phyloP scores from a whole-genome alignment of 1,140 invertebrate species.

The Tetragonula clypearis region DNA sequence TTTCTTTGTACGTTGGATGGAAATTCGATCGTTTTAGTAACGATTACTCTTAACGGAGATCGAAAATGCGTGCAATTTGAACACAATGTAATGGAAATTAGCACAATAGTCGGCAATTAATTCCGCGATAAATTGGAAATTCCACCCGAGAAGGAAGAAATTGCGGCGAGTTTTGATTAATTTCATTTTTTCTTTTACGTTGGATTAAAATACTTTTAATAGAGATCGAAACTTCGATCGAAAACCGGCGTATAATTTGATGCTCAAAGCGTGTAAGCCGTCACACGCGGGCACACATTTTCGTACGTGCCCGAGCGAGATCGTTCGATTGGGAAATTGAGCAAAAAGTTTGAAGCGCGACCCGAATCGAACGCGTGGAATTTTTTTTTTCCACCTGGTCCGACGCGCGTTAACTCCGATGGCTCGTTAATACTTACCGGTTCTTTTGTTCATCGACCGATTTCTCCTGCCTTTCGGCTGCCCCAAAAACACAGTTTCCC shows the following conservation, averaged over 20 bases:
- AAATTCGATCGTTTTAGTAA: too few species aligned
- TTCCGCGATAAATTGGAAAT: conserved; percentile 34
- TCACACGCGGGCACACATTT: background rate
- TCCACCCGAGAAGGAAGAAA: background rate
- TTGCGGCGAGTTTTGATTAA: background rate
- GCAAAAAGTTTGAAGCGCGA: conserved; percentile 7
- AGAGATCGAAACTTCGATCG: background rate
- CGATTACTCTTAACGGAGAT: too few species aligned
- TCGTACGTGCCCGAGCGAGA: background rate
- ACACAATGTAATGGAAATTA: too few species aligned
- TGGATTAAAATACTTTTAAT: background rate
- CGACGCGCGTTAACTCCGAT: background rate
- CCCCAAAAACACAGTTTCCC: conserved; percentile 8
- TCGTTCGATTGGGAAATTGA: background rate
- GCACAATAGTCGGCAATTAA: conserved; percentile 2
- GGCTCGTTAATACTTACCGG: conserved; percentile 29
- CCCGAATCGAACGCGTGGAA: background rate
- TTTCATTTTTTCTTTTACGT: background rate
- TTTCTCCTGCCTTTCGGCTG: background rate
- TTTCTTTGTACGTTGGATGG: too few species aligned
- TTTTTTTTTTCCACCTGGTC: background rate
- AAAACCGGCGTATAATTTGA: background rate
- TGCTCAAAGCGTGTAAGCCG: too few species aligned
- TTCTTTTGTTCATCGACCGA: background rate
- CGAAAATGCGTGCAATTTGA: too few species aligned